Evolutionary conservation across 2,888 invertebrate genomes (phyloP).

Genomic region (Dryobota labecula): DNA sequence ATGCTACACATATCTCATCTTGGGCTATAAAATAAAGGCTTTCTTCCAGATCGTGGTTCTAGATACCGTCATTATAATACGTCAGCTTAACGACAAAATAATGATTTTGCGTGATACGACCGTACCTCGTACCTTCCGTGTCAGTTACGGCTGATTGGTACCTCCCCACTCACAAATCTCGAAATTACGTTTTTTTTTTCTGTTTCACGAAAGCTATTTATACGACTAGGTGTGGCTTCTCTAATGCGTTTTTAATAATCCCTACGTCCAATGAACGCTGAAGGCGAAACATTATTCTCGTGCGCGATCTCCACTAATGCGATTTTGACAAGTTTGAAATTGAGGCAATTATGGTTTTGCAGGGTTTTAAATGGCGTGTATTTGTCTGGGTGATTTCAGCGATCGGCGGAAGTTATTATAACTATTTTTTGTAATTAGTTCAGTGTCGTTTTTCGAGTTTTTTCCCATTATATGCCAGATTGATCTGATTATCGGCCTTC

Average conservation of each 20-base stretch:
- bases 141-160: conserved; percentile 88
- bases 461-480: conserved; percentile 15
- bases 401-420: conserved; percentile 77
- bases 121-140: conserved; percentile 88
- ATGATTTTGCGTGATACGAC: conserved; percentile 88
- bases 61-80: conserved; percentile 83
- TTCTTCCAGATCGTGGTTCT: conserved; percentile 74
- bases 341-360: conserved; percentile 88
- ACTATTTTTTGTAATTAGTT: conserved; percentile 53
- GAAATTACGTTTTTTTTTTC: conserved; percentile 85
- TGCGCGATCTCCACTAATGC: conserved; percentile 85
- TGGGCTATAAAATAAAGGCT: conserved; percentile 70
- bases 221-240: conserved; percentile 85
- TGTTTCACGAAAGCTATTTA: conserved; percentile 84
- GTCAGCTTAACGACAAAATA: conserved; percentile 88
- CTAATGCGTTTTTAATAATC: conserved; percentile 90
- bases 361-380: conserved; percentile 84
- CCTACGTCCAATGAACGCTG: conserved; percentile 85
- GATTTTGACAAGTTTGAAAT: conserved; percentile 90
- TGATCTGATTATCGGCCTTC: conserved; percentile 13
- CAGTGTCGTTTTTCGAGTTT: conserved; percentile 12
- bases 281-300: conserved; percentile 84
- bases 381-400: conserved; percentile 78
- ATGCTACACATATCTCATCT: conserved; percentile 52
- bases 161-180: conserved; percentile 84